A percentile compares a stretch with the other conserved stretches of the same genome.
Conservation (phyloP, 2,797 vertebrate species). For the Luscinia megarhynchos region DNA sequence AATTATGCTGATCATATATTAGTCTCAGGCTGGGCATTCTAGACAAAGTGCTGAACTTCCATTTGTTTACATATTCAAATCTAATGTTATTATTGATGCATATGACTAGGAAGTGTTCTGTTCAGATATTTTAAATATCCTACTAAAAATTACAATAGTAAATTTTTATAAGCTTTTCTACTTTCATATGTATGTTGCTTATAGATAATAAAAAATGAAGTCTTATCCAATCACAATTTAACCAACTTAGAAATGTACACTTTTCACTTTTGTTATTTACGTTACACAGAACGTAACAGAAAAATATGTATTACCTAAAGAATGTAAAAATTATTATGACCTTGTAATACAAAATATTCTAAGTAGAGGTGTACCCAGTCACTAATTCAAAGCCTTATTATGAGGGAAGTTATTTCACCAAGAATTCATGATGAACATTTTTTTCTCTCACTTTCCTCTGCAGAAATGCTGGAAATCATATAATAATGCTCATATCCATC, state of each 20-base stretch:
- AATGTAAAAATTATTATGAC: not conserved
- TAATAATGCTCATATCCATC: not conserved
- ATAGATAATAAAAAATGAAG: not conserved
- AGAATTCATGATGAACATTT: not conserved
- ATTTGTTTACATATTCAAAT: constrained; percentile 46
- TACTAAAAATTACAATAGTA: not conserved
- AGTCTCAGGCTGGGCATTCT: constrained; percentile 15
- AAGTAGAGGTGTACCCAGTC: not conserved
- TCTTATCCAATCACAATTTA: not conserved
- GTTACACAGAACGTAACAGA: not conserved
- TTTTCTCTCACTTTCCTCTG: not conserved
- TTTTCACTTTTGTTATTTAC: not conserved
- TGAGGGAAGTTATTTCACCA: not conserved
- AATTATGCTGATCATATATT: constrained; percentile 51
- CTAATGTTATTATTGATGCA: constrained; percentile 25
- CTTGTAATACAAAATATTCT: not conserved
- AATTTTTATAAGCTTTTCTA: not conserved
- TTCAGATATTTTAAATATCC: constrained; percentile 26
- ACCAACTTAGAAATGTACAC: not conserved
- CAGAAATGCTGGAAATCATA: not conserved
- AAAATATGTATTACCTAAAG: not conserved
- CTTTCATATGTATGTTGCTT: not conserved
- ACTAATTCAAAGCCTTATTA: not conserved
- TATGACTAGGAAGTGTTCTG: constrained; percentile 46
- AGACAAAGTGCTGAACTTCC: constrained; percentile 48